These are phyloP conservation scores for Didymodactylos carnosus DNA, from an alignment of 2,888 invertebrate genomes.

Conservation along the genomic window DNA sequence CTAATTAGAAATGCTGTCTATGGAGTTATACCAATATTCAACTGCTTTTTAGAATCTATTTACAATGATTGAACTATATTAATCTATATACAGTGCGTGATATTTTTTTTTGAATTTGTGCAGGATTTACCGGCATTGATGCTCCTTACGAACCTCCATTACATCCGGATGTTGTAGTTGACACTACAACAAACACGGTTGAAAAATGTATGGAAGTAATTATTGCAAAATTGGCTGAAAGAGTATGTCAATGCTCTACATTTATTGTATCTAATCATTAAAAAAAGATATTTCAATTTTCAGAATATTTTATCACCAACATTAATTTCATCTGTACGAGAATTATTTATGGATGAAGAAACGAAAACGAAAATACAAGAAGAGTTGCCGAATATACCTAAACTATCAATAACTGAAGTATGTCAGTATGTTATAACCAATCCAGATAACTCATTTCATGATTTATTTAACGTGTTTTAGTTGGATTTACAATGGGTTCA, in stretches of 20 bases:
- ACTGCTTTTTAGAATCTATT: too few relatives aligned
- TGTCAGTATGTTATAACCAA: not conserved
- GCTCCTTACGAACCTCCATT: conserved; percentile 71
- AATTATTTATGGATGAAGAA: not conserved
- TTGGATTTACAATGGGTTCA: conserved; percentile 88
- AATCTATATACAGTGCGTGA: too few relatives aligned
- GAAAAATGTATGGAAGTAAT: conserved; percentile 69
- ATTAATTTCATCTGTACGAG: not conserved
- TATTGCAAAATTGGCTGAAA: conserved; percentile 53
- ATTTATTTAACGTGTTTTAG: conserved; percentile 18
- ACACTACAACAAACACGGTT: conserved; percentile 58
- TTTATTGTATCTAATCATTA: too few relatives aligned
- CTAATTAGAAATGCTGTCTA: too few relatives aligned
- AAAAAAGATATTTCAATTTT: too few relatives aligned
- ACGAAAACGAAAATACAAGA: not conserved
- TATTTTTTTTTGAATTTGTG: too few relatives aligned
- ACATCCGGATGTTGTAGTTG: conserved; percentile 62
- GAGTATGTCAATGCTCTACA: not conserved
- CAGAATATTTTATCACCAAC: not conserved
- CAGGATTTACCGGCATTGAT: conserved; percentile 59
- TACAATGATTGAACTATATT: too few relatives aligned
- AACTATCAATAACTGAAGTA: not conserved
- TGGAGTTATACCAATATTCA: too few relatives aligned
- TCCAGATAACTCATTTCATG: not conserved
- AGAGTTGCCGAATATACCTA: not conserved